Percentiles rank a stretch among this genome's conserved stretches.
Conservation (phyloP, 2,888 invertebrate species). For the Drosophila anomalata region DNA sequence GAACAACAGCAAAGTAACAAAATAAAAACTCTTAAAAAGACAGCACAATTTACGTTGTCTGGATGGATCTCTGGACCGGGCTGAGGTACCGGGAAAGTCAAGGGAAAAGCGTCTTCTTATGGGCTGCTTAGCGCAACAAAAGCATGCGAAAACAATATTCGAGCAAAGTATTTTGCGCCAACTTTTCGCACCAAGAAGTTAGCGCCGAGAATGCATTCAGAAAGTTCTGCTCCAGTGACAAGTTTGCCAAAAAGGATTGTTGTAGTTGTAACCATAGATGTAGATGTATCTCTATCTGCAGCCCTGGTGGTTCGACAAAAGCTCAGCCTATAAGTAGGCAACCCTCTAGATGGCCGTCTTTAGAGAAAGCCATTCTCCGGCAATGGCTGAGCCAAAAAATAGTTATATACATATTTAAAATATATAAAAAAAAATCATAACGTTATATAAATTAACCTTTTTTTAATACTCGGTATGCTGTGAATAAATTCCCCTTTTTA, state of each 20-base stretch:
- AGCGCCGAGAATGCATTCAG: conserved; percentile 69
- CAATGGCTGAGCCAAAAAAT: conserved; percentile 49
- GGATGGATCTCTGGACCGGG: conserved; percentile 5
- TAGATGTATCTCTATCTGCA: conserved; percentile 3
- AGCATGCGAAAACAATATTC: conserved; percentile 76
- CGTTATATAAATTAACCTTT: too few species aligned
- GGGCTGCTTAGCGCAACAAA: conserved; percentile 72
- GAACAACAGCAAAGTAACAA: conserved; percentile 43
- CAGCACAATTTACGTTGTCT: conserved; percentile 70
- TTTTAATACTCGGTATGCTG: too few species aligned
- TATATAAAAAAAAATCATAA: background rate
- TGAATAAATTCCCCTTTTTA: background rate
- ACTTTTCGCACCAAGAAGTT: conserved; percentile 76
- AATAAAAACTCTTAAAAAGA: conserved; percentile 67
- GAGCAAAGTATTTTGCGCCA: conserved; percentile 74
- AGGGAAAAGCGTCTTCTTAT: conserved; percentile 33
- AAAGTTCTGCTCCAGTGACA: conserved; percentile 66
- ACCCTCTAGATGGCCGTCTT: conserved; percentile 1
- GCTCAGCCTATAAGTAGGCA: conserved; percentile 62
- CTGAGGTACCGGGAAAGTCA: background rate
- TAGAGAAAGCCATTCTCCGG: conserved; percentile 21
- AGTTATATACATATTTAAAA: too few species aligned
- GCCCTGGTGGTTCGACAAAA: conserved; percentile 15
- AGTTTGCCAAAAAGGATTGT: conserved; percentile 47
- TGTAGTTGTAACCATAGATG: background rate